Conservation (phyloP, 2,888 invertebrate genomes). For the Agrotis clavis region DNA sequence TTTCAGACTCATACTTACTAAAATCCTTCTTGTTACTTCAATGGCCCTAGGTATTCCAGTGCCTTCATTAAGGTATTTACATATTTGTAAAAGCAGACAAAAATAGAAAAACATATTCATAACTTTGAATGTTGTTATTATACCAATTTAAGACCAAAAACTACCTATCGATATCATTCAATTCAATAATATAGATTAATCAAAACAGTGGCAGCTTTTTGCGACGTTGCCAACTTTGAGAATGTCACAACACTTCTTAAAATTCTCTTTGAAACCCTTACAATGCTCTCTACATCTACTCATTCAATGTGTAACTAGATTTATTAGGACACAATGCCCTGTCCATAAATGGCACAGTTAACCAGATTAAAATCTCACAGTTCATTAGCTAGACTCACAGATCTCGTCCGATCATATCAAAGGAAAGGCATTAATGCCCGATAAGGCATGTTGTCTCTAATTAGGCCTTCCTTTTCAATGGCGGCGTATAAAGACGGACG, state of each 20-base stretch:
- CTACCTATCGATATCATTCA: background rate
- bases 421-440: constrained; percentile 45
- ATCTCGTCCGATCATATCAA: constrained; percentile 40
- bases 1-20: too few relatives aligned
- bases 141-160: too few relatives aligned
- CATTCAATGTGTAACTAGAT: background rate
- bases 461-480: constrained; percentile 48
- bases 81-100: too few relatives aligned
- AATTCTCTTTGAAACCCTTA: background rate
- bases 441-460: constrained; percentile 44
- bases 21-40: too few relatives aligned
- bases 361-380: constrained; percentile 19
- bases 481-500: constrained; percentile 41
- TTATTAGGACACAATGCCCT: background rate
- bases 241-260: background rate
- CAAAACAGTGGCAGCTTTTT: background rate
- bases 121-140: too few relatives aligned
- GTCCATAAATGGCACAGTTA: background rate
- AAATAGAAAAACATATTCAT: too few relatives aligned
- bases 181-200: background rate
- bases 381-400: constrained; percentile 35
- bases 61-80: too few relatives aligned
- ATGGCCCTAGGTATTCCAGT: too few relatives aligned
- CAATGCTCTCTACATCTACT: background rate
- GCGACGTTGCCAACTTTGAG: background rate